A percentile compares a stretch with the other conserved stretches of the same genome.
Evolutionary conservation across 1,140 invertebrate genomes (phyloP).

Genomic region (Drosophila dunni): DNA sequence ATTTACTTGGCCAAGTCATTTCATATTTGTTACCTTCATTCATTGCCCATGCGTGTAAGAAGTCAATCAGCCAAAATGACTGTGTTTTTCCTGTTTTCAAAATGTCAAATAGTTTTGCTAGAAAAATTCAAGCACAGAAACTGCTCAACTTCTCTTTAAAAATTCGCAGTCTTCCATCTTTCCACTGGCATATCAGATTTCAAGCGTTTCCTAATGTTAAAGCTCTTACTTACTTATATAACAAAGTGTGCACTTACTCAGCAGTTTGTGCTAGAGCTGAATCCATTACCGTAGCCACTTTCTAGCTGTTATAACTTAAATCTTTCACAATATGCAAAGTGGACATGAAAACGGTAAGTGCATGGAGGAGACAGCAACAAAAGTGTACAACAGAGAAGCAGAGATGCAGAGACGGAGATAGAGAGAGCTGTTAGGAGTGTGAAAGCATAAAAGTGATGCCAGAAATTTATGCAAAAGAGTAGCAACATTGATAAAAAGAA

Average conservation of each 20-base stretch:
- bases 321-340: slow-evolving; percentile 32
- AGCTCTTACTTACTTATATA: neutral
- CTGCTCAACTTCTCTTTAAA: too few relatives aligned
- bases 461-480: too few relatives aligned
- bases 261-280: slow-evolving; percentile 5
- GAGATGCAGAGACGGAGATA: neutral
- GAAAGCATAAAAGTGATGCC: too few relatives aligned
- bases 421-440: neutral
- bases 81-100: neutral
- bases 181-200: neutral
- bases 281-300: slow-evolving; percentile 21
- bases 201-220: neutral
- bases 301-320: slow-evolving; percentile 21
- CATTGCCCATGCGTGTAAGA: slow-evolving; percentile 11
- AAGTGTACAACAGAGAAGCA: neutral
- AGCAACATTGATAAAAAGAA: too few relatives aligned
- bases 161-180: too few relatives aligned
- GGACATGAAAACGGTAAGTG: slow-evolving; percentile 15
- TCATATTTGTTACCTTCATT: slow-evolving; percentile 41
- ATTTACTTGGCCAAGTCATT: slow-evolving; percentile 23
- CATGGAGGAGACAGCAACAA: neutral
- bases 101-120: slow-evolving; percentile 5
- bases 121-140: neutral
- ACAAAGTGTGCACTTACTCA: neutral
- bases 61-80: slow-evolving; percentile 53